Evolutionary conservation across 2,797 vertebrate genomes (phyloP).

Genomic region (Masticophis lateralis): DNA sequence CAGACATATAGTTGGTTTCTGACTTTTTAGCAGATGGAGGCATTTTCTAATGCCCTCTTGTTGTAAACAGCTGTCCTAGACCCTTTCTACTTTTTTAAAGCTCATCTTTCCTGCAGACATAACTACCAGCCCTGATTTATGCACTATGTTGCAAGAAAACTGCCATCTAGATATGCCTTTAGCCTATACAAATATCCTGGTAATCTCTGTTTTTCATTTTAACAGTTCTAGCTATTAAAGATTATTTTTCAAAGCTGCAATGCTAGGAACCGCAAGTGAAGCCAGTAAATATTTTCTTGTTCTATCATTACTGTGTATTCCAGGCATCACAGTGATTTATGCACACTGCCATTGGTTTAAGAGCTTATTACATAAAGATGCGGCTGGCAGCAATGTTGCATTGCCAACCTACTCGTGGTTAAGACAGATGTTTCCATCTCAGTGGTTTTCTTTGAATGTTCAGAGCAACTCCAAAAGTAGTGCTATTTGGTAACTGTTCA

Average conservation of each 20-base stretch:
- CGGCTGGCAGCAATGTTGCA: background rate
- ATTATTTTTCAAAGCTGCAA: background rate
- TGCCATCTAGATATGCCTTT: background rate
- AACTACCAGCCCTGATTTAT: background rate
- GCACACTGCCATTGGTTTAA: background rate
- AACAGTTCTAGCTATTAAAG: conserved; percentile 1
- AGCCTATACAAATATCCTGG: background rate
- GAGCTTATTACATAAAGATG: background rate
- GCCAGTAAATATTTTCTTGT: conserved; percentile 2
- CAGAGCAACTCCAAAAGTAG: background rate
- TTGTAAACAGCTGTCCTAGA: background rate
- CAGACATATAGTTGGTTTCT: background rate
- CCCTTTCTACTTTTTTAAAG: background rate
- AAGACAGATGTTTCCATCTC: conserved; percentile 10
- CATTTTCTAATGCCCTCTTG: background rate
- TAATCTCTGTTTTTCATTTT: background rate
- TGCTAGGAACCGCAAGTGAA: background rate
- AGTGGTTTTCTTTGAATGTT: conserved; percentile 1
- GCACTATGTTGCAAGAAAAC: background rate
- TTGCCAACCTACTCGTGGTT: background rate
- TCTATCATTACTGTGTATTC: background rate
- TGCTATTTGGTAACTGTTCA: conserved; percentile 3
- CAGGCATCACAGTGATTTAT: background rate
- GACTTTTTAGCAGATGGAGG: background rate
- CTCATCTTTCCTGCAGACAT: background rate